A percentile compares a stretch with the other conserved stretches of the same genome.
Conservation (phyloP, 2,113 vertebrate genomes). For the Oenanthe oenanthe region DNA sequence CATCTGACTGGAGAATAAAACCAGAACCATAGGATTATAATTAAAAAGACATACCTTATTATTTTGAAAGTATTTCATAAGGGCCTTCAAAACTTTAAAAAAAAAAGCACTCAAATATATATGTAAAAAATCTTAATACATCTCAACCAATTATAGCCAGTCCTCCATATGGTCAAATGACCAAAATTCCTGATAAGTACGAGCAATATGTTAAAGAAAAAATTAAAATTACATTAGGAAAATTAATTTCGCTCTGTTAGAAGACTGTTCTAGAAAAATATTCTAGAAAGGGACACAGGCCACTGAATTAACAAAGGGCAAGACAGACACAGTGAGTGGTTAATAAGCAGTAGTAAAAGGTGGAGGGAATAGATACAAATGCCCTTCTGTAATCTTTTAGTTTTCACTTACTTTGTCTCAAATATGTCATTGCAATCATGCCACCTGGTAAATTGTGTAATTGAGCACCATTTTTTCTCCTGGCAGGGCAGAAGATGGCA, state of each 20-base stretch:
- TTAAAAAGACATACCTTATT: background rate
- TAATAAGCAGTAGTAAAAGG: background rate
- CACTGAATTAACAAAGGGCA: background rate
- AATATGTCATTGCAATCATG: background rate
- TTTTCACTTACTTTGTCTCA: background rate
- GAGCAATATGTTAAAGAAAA: background rate
- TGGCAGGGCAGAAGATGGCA: background rate
- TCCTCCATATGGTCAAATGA: background rate
- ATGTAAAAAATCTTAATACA: background rate
- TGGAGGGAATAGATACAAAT: fast-evolving
- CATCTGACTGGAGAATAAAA: background rate
- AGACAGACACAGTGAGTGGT: background rate
- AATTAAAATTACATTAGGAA: background rate
- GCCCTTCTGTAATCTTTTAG: background rate
- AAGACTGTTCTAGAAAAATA: background rate
- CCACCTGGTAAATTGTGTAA: background rate
- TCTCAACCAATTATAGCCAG: background rate
- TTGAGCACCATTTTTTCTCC: background rate
- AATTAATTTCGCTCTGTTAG: background rate
- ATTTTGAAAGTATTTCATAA: background rate
- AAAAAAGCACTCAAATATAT: background rate
- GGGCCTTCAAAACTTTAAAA: background rate
- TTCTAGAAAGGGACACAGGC: background rate
- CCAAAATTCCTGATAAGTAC: background rate
- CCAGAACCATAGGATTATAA: background rate